Evolutionary conservation across 2,888 invertebrate genomes (phyloP).

Genomic region (Drosophila niveifrons): DNA sequence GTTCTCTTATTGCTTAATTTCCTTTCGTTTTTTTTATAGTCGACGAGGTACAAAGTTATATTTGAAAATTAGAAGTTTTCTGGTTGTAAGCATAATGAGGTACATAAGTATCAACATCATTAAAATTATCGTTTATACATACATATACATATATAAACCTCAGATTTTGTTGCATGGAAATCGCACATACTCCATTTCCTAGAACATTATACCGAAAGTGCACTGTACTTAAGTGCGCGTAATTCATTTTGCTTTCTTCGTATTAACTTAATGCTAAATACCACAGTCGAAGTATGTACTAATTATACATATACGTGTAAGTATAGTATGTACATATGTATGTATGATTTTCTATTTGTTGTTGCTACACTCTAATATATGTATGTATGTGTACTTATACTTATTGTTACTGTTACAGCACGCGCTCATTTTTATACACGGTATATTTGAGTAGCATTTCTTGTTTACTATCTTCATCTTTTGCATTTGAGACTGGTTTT

Average conservation of each 20-base stretch:
- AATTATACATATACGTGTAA: conserved; percentile 62
- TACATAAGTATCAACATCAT: conserved; percentile 78
- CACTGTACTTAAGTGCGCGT: conserved; percentile 5
- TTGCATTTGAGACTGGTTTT: conserved; percentile 2
- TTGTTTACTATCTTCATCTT: conserved; percentile 13
- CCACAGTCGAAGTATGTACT: conserved; percentile 85
- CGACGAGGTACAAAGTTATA: conserved; percentile 80
- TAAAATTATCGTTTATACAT: conserved; percentile 50
- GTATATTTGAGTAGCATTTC: conserved; percentile 66
- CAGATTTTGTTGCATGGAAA: conserved; percentile 51
- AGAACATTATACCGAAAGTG: conserved; percentile 47
- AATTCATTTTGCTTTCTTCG: conserved; percentile 42
- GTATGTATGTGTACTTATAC: conserved; percentile 45
- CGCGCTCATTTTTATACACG: conserved; percentile 74
- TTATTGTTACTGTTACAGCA: conserved; percentile 81
- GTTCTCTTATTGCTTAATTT: conserved; percentile 51
- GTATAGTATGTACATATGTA: conserved; percentile 40
- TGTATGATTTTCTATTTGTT: conserved; percentile 14
- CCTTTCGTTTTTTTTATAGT: conserved; percentile 46
- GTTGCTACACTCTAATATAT: conserved; percentile 25
- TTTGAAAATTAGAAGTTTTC: conserved; percentile 71
- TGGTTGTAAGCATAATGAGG: conserved; percentile 75
- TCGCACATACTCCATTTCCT: conserved; percentile 28
- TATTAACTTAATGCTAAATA: conserved; percentile 85
- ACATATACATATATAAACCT: conserved; percentile 33